Percentiles rank a stretch among this genome's conserved stretches.
Evolutionary conservation across 2,113 vertebrate species (phyloP).

Genomic region (Rhineura floridana): DNA sequence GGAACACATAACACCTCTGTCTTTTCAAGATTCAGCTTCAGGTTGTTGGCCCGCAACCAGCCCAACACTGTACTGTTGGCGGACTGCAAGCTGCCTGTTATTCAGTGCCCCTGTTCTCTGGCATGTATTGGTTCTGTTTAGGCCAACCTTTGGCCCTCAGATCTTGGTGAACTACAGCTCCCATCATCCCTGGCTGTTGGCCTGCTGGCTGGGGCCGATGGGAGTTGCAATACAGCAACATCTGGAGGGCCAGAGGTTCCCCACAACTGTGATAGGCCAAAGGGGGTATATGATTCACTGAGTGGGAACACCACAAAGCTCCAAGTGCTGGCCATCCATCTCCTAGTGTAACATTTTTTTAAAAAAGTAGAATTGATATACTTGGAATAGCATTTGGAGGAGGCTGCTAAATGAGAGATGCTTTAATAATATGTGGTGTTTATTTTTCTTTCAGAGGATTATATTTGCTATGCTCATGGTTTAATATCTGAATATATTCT

Average conservation of each 20-base stretch:
- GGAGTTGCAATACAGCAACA: no score
- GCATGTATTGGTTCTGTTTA: background rate
- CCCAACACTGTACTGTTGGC: no score
- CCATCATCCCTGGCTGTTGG: no score
- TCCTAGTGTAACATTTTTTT: background rate
- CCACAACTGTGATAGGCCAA: background rate
- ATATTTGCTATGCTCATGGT: slow-evolving; percentile 89
- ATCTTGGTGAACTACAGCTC: no score
- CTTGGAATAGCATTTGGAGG: background rate
- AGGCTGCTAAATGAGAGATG: background rate
- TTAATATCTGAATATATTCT: slow-evolving; percentile 93
- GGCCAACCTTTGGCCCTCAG: no score
- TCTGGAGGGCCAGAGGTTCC: no score
- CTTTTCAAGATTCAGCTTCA: no score
- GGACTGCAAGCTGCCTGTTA: background rate
- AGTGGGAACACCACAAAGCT: background rate
- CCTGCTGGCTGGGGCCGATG: no score
- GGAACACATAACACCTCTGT: no score
- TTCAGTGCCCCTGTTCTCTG: background rate
- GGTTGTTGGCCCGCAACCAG: no score
- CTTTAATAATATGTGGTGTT: background rate
- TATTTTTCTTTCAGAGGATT: slow-evolving; percentile 81
- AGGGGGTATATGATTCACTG: background rate
- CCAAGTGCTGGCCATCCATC: background rate
- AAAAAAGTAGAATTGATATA: background rate